Evolutionary conservation across 2,797 vertebrate species (phyloP).

Genomic region (Mionectes olivaceus): DNA sequence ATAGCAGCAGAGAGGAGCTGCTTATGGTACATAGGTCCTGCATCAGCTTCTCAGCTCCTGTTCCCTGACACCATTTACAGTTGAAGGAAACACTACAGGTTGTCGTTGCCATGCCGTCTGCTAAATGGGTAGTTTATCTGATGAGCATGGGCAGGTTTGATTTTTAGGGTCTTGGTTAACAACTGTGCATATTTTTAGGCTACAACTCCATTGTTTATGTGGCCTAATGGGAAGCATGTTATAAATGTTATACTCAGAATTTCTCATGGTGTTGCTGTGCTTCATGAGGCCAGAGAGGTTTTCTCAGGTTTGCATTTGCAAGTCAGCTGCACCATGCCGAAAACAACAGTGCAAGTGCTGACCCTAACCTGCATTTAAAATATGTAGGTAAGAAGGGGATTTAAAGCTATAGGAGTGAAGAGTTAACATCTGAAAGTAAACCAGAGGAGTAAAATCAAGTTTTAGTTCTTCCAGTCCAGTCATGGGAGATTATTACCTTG

Average conservation of each 20-base stretch:
- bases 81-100: background rate
- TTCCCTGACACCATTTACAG: background rate
- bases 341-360: background rate
- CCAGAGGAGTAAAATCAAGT: background rate
- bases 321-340: background rate
- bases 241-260: background rate
- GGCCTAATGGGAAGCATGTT: background rate
- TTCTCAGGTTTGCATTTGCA: background rate
- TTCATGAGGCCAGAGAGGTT: background rate
- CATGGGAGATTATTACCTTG: background rate
- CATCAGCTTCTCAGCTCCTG: background rate
- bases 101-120: background rate
- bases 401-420: background rate
- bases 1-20: background rate
- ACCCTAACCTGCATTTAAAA: background rate
- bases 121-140: background rate
- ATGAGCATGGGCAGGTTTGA: background rate
- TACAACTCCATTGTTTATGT: background rate
- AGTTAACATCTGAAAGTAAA: background rate
- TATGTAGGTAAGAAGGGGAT: background rate
- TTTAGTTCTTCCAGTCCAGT: background rate
- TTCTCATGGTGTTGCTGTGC: background rate
- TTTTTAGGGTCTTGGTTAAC: background rate
- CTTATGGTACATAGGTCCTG: background rate
- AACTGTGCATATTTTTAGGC: background rate